Conservation (phyloP, 2,797 vertebrate species). For the Monodelphis domestica region DNA sequence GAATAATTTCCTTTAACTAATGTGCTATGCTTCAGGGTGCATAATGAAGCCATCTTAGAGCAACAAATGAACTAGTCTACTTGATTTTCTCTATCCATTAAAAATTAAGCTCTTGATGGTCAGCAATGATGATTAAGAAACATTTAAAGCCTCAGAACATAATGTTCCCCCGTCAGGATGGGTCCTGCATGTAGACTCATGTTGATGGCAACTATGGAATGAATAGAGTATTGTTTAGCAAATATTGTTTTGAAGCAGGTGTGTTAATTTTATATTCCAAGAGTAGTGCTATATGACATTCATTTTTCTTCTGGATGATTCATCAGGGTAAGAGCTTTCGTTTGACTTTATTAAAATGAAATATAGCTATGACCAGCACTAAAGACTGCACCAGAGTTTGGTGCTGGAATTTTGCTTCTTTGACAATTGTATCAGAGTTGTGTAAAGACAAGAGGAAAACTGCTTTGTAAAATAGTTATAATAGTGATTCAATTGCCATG, state of each 20-base stretch:
- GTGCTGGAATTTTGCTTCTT: background rate
- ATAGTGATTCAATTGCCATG: background rate
- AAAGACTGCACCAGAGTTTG: background rate
- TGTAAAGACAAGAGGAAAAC: background rate
- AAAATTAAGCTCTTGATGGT: conserved; percentile 51
- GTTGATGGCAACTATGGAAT: conserved; percentile 49
- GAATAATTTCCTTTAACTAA: conserved; percentile 73
- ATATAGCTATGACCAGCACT: background rate
- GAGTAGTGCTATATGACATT: background rate
- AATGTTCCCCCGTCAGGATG: conserved; percentile 39
- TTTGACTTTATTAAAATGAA: conserved; percentile 20
- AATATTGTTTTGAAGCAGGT: conserved; percentile 40
- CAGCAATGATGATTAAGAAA: conserved; percentile 54
- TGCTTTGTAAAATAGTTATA: conserved; percentile 2
- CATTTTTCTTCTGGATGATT: conserved; percentile 15
- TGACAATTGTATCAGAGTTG: background rate
- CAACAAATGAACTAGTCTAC: conserved; percentile 6
- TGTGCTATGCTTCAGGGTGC: conserved; percentile 55
- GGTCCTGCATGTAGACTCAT: conserved; percentile 45
- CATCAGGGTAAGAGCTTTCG: background rate
- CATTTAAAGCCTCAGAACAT: conserved; percentile 44
- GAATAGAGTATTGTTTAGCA: conserved; percentile 52
- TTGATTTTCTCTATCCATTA: conserved; percentile 64
- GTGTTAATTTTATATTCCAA: conserved; percentile 16
- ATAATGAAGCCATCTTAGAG: conserved; percentile 70